phyloP scores from a whole-genome alignment of 2,888 invertebrate species.

The Pammene aurita region DNA sequence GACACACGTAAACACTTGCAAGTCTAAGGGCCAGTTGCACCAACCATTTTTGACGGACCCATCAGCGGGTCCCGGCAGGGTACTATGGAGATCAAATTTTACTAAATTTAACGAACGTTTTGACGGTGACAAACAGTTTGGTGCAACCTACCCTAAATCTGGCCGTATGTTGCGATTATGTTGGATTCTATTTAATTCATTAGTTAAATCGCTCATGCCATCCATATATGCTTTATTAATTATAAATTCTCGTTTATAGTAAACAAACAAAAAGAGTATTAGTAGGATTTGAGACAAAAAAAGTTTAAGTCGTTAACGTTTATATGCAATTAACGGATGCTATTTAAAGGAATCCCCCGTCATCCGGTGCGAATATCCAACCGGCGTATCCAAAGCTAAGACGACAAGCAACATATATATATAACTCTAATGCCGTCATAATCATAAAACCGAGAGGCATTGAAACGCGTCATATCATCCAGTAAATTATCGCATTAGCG shows the following conservation, averaged over 20 bases:
- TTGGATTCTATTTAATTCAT: not conserved
- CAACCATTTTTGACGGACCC: too few relatives aligned
- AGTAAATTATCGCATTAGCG: conserved; percentile 18
- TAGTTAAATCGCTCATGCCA: not conserved
- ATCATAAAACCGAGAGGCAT: conserved; percentile 30
- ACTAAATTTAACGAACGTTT: too few relatives aligned
- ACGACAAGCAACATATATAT: not conserved
- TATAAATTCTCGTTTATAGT: not conserved
- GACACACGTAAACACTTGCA: not conserved
- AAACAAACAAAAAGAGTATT: not conserved
- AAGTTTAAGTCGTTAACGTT: not conserved
- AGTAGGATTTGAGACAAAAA: too few relatives aligned
- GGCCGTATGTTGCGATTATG: not conserved
- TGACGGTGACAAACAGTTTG: too few relatives aligned
- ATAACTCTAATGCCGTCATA: conserved; percentile 25
- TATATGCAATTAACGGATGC: conserved; percentile 11
- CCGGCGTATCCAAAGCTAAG: not conserved
- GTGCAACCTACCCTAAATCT: too few relatives aligned
- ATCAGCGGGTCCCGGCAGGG: too few relatives aligned
- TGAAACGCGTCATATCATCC: conserved; percentile 21
- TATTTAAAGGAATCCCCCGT: conserved; percentile 18
- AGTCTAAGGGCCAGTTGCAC: too few relatives aligned
- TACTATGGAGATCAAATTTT: too few relatives aligned
- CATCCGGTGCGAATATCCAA: not conserved
- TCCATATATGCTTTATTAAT: not conserved